Evolutionary conservation across 2,113 vertebrate species (phyloP).

Genomic region (Gobius niger): DNA sequence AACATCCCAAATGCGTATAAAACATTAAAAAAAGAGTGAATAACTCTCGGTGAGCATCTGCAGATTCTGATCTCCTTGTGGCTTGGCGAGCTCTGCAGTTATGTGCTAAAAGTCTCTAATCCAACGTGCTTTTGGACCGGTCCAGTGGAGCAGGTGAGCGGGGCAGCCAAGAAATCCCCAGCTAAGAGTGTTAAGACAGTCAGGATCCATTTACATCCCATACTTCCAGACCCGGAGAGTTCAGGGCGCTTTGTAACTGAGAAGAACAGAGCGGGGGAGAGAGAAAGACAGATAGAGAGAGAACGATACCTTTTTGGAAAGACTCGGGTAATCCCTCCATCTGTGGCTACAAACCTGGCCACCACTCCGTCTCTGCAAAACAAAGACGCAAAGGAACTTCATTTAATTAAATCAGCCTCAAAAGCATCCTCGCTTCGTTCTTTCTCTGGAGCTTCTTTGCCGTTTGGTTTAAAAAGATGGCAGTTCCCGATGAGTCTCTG

Average conservation of each 20-base stretch:
- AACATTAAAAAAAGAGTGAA: constrained; percentile 7
- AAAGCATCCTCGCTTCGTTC: no score
- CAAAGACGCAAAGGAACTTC: constrained; percentile 32
- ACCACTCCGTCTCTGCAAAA: constrained; percentile 83
- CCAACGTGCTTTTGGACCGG: constrained; percentile 35
- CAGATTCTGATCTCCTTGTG: constrained; percentile 35
- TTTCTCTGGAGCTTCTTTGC: no score
- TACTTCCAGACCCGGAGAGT: constrained; percentile 38
- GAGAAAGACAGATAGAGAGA: constrained; percentile 19
- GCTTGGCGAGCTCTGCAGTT: constrained; percentile 32
- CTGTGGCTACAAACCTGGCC: constrained; percentile 93
- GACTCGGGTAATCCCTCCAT: constrained; percentile 96
- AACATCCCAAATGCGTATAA: no score
- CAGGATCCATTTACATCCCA: constrained; percentile 54
- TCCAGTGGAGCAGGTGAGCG: constrained; percentile 45
- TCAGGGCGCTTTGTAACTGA: constrained; percentile 13
- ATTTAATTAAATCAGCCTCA: not conserved
- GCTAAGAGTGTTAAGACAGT: constrained; percentile 39
- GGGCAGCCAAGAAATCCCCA: constrained; percentile 37
- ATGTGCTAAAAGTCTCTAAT: constrained; percentile 45
- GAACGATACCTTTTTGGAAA: constrained; percentile 88
- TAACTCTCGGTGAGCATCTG: constrained; percentile 34
- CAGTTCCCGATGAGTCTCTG: no score
- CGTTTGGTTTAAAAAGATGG: no score
- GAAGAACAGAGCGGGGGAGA: constrained; percentile 28